Evolutionary conservation across 2,888 invertebrate species (phyloP).

Genomic region (Girardia tigrina): DNA sequence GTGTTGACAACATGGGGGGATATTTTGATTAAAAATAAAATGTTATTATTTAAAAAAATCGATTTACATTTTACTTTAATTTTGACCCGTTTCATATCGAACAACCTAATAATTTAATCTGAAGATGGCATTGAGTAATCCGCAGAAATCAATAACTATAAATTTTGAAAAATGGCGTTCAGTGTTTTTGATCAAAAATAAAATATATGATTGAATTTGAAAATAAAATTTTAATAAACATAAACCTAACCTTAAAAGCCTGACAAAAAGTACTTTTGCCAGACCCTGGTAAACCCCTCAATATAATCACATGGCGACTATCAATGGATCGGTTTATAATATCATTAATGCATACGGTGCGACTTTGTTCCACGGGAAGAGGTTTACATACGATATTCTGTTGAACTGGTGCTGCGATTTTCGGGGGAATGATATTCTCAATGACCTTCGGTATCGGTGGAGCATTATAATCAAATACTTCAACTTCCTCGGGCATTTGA

Average conservation of each 20-base stretch:
- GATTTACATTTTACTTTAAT: too few relatives aligned
- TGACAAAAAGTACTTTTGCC: conserved; percentile 10
- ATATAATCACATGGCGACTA: background rate
- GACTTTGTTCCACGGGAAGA: background rate
- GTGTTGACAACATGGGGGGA: too few relatives aligned
- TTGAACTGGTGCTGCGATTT: background rate
- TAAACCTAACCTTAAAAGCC: background rate
- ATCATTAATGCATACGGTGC: background rate
- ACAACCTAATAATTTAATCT: too few relatives aligned
- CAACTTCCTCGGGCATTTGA: background rate
- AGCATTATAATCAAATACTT: background rate
- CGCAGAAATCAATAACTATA: too few relatives aligned
- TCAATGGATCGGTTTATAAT: background rate
- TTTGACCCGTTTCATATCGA: too few relatives aligned
- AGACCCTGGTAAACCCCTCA: background rate
- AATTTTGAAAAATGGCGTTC: too few relatives aligned
- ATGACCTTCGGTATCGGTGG: background rate
- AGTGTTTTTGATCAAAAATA: too few relatives aligned
- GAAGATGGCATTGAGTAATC: too few relatives aligned
- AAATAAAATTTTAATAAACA: background rate
- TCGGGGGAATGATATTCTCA: background rate
- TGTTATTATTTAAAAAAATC: too few relatives aligned
- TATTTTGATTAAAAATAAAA: too few relatives aligned
- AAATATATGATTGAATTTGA: too few relatives aligned
- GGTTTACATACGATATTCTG: background rate